Percentiles rank a stretch among this genome's conserved stretches.
phyloP scores from a whole-genome alignment of 1,140 invertebrate genomes.

The Trichonephila clavata region DNA sequence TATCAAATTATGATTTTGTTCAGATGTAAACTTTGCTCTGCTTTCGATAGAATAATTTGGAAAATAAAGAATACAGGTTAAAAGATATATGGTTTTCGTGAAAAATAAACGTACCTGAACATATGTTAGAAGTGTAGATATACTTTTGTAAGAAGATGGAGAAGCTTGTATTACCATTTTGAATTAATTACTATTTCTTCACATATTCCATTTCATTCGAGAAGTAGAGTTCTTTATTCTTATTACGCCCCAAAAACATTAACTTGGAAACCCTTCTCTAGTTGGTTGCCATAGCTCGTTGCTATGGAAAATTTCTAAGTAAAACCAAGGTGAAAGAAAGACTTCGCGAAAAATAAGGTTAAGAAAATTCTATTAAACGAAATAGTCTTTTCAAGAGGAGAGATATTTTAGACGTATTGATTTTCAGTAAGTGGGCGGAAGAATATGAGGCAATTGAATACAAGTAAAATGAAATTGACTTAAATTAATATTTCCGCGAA shows the following conservation, averaged over 20 bases:
- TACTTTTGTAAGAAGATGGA: slow-evolving; percentile 34
- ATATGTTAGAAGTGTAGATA: slow-evolving; percentile 35
- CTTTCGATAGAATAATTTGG: too few species aligned
- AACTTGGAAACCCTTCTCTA: not conserved
- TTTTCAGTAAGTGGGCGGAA: too few species aligned
- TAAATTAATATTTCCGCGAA: too few species aligned
- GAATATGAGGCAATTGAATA: too few species aligned
- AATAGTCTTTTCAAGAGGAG: too few species aligned
- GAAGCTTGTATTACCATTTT: slow-evolving; percentile 16
- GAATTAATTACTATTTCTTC: not conserved
- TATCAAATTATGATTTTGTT: too few species aligned
- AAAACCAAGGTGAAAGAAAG: not conserved
- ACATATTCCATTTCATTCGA: not conserved
- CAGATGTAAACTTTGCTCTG: too few species aligned
- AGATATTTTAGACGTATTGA: too few species aligned
- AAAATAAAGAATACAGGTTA: too few species aligned
- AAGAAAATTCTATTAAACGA: too few species aligned
- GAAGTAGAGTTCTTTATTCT: not conserved
- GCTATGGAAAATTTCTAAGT: slow-evolving; percentile 10
- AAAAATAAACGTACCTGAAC: slow-evolving; percentile 25
- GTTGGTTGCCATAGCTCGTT: slow-evolving; percentile 41
- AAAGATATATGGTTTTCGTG: too few species aligned
- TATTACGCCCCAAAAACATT: not conserved
- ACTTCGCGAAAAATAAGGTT: not conserved
- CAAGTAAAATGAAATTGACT: too few species aligned